Evolutionary conservation across 92 coral and sea anemone genomes (phyloP).

Genomic region (Montipora capitata): DNA sequence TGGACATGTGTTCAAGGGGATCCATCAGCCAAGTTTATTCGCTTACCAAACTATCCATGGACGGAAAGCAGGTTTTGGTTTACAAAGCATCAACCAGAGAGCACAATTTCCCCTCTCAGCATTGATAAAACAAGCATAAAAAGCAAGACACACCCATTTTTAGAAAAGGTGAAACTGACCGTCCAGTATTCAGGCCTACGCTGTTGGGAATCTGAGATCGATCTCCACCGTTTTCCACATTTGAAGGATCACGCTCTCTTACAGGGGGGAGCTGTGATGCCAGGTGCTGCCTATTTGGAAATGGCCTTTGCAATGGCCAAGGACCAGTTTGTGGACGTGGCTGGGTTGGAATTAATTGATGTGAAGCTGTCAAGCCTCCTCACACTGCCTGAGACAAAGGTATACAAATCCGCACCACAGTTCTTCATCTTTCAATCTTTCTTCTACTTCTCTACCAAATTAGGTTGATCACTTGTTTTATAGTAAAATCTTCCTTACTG

Average conservation of each 20-base stretch:
- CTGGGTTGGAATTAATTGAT: slow-evolving; percentile 66
- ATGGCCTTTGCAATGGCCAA: slow-evolving; percentile 92
- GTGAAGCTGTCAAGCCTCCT: slow-evolving; percentile 83
- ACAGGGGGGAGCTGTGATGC: slow-evolving; percentile 88
- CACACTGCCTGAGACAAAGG: slow-evolving; percentile 82
- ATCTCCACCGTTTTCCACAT: slow-evolving; percentile 77
- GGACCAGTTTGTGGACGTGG: slow-evolving; percentile 60
- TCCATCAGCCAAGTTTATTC: slow-evolving; percentile 73
- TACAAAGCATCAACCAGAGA: slow-evolving; percentile 64
- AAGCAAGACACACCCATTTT: slow-evolving; percentile 70
- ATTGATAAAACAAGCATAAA: neutral
- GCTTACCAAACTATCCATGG: slow-evolving; percentile 90
- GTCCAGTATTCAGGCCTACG: slow-evolving; percentile 83
- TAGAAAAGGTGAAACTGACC: slow-evolving; percentile 65
- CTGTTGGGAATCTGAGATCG: slow-evolving; percentile 92
- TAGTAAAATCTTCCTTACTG: too few species aligned
- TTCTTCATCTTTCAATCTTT: too few species aligned
- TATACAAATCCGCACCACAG: neutral
- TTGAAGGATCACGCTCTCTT: slow-evolving; percentile 87
- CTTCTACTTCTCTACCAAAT: too few species aligned
- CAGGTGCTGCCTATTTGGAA: slow-evolving; percentile 90
- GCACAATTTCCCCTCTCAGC: slow-evolving; percentile 8
- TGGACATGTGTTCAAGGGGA: slow-evolving; percentile 77
- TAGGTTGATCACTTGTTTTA: too few species aligned
- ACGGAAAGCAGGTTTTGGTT: slow-evolving; percentile 83